Evolutionary conservation across 2,888 invertebrate species (phyloP).

Genomic region (Cenopis cana): DNA sequence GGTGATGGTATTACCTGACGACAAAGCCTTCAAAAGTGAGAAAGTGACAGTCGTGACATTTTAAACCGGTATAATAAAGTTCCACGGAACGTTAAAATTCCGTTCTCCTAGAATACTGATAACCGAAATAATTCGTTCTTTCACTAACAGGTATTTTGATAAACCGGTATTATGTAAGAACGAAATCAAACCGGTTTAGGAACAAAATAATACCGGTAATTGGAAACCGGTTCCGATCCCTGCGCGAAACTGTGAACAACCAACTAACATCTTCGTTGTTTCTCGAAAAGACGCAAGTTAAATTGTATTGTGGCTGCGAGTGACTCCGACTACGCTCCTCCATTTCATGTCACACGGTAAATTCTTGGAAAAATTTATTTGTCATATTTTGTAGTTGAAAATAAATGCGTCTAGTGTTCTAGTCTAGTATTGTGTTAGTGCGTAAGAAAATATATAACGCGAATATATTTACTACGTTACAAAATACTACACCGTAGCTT

Average conservation of each 20-base stretch:
- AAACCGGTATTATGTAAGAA: no score
- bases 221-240: no score
- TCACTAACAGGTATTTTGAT: no score
- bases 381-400: slow-evolving; percentile 20
- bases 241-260: slow-evolving; percentile 29
- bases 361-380: slow-evolving; percentile 30
- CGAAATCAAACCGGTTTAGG: no score
- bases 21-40: no score
- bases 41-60: no score
- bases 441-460: neutral
- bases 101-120: no score
- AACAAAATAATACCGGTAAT: no score
- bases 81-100: no score
- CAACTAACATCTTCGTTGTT: slow-evolving; percentile 28
- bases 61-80: no score
- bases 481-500: neutral
- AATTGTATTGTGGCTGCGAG: slow-evolving; percentile 31
- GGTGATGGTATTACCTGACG: no score
- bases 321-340: slow-evolving; percentile 25
- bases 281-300: slow-evolving; percentile 35
- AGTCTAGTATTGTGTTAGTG: neutral
- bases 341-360: slow-evolving; percentile 33
- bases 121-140: no score
- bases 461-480: slow-evolving; percentile 4
- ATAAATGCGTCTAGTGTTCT: slow-evolving; percentile 4